Conservation (phyloP, 2,888 invertebrate genomes). For the Anodontia alba region DNA sequence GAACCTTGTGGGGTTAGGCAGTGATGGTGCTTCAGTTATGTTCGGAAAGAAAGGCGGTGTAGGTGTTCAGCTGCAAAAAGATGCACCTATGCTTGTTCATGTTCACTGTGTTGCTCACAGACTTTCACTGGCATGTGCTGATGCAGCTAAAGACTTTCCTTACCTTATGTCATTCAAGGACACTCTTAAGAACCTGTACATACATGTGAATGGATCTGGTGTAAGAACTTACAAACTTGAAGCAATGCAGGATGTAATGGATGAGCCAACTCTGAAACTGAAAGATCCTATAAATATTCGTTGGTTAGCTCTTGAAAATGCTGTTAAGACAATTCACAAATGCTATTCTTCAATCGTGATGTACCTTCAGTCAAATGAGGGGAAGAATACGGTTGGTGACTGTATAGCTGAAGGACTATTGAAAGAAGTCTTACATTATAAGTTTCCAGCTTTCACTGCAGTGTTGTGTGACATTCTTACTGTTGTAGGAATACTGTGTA, state of each 20-base stretch:
- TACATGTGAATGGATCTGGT: constrained; percentile 6
- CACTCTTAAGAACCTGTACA: constrained; percentile 7
- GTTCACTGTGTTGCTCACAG: constrained; percentile 34
- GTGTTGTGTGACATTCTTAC: constrained; percentile 3
- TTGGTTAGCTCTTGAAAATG: constrained; percentile 7
- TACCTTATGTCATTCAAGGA: constrained; percentile 7
- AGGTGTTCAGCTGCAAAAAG: constrained; percentile 12
- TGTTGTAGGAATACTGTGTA: constrained; percentile 11
- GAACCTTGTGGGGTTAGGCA: constrained; percentile 27
- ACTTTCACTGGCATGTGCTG: constrained; percentile 23
- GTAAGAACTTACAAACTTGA: not conserved
- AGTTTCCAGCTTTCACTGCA: constrained; percentile 21
- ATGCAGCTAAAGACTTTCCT: constrained; percentile 27
- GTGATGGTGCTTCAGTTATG: constrained; percentile 32
- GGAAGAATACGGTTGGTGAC: not conserved
- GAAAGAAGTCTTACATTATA: constrained; percentile 16
- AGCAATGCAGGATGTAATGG: constrained; percentile 18
- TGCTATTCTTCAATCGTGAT: not conserved
- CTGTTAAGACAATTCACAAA: constrained; percentile 14
- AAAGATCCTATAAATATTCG: constrained; percentile 19
- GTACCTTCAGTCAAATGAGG: not conserved
- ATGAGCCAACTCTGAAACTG: constrained; percentile 15
- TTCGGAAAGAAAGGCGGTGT: constrained; percentile 11
- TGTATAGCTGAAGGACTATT: constrained; percentile 8
- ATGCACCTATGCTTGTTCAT: constrained; percentile 24